These are phyloP conservation scores for Mastigias papua DNA, from an alignment of 30 jellyfish, hydroid and myxozoan genomes.

Conservation along the genomic window DNA sequence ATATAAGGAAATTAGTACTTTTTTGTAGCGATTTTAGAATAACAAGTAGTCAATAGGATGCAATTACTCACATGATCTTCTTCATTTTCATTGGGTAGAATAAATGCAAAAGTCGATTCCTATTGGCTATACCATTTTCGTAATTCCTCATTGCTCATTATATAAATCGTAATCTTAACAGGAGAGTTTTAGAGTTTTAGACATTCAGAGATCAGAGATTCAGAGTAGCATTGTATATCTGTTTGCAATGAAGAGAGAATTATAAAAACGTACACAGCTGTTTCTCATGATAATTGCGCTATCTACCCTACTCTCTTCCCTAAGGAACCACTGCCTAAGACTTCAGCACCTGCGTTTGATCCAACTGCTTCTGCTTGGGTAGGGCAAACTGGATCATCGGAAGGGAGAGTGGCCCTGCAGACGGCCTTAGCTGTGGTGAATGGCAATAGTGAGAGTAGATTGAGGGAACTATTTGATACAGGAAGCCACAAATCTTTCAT, in stretches of 20 bases:
- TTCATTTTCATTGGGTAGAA: neutral
- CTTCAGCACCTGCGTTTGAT: constrained; percentile 39
- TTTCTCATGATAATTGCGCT: neutral
- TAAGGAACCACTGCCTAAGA: constrained; percentile 55
- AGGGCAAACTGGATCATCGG: constrained; percentile 47
- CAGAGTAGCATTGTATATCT: neutral
- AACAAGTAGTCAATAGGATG: neutral
- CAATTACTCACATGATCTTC: no score
- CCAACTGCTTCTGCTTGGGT: constrained; percentile 63
- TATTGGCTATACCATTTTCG: no score
- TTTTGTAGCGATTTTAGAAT: neutral
- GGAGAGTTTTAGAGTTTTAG: no score
- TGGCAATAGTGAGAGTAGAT: constrained; percentile 45
- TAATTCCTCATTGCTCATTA: no score
- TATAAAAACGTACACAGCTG: neutral
- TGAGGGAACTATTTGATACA: constrained; percentile 69
- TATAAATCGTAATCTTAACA: no score
- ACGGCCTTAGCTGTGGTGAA: constrained; percentile 73
- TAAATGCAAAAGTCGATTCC: neutral
- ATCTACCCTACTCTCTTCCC: neutral
- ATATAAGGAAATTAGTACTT: neutral
- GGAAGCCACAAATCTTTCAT: constrained; percentile 69
- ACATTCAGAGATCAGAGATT: no score
- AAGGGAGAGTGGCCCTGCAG: constrained; percentile 76
- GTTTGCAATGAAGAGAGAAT: neutral